Evolutionary conservation across 2,888 invertebrate species (phyloP), one percentile per base, ranked within the genome.

Genomic region (Dasysyrphus tricinctus): DNA sequence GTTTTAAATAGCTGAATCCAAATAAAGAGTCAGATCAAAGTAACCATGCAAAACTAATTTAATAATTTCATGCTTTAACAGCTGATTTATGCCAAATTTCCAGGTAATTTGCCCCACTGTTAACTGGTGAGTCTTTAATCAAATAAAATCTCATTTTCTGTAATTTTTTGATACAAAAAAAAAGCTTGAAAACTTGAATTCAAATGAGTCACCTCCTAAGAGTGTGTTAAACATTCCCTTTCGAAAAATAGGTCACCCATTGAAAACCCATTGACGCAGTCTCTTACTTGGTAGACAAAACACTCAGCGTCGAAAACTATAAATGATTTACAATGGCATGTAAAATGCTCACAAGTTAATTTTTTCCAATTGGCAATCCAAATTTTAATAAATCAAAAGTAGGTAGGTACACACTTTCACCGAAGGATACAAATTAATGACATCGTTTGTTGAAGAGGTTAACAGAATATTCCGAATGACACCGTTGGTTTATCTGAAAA

Each of bases 231-330:
- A 24, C 24, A 24, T 61, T 61, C 39, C n/a, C 11, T 14, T 42
- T 42, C 14, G 29, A 16, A 63, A 63, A 63, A 47, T 63, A 47
- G 63, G 63, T 63, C 44, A 63, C 44, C 44, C 29, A n/a, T n/a
- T n/a, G n/a, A 42, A 42, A 44, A 63, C 42, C 42, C 24, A 44
- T n/a, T 51, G 24, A 29, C 11, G 5, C 51, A 51, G 6, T 14
- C 0, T 51, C 3, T 29, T 5, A 12, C 3, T 51, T 3, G 2
- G 24, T 24, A 24, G 44, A 16, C 24, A 11, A 11, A n/a, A 44
- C n/a, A n/a, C 6, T 14, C n/a, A 32, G 32, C 19, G 24, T 51
- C 12, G 24, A n/a, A 51, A 12, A 11, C 5, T 2, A 9, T 19
- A 0, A 49, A 51, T 51, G 24, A 49, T 14, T 42, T 14, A 5